A percentile compares a stretch with the other conserved stretches of the same genome.
Conservation (phyloP, 92 coral and sea anemone species). For the Palythoa grandis region DNA sequence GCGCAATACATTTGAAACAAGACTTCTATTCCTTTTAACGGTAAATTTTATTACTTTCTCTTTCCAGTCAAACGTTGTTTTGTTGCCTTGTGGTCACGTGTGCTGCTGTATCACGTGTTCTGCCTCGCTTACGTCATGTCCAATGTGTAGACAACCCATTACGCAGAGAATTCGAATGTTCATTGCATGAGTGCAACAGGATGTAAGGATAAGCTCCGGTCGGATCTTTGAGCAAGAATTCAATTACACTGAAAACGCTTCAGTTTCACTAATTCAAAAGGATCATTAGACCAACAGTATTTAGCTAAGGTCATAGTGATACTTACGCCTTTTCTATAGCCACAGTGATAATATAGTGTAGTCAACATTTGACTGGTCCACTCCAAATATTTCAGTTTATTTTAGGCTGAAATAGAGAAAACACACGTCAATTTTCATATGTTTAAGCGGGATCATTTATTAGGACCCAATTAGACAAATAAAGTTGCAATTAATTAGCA, state of each 20-base stretch:
- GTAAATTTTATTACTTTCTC: neutral
- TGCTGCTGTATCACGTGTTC: constrained; percentile 93
- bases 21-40: neutral
- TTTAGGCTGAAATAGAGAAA: neutral
- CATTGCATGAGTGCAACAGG: constrained; percentile 45
- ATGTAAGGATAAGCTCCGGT: neutral
- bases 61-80: constrained; percentile 86
- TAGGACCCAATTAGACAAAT: neutral
- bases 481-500: neutral
- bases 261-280: too few species aligned
- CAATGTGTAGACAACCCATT: constrained; percentile 87
- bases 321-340: too few species aligned
- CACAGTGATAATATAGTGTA: too few species aligned
- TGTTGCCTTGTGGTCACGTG: constrained; percentile 97
- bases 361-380: neutral
- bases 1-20: neutral
- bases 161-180: constrained; percentile 85
- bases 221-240: neutral
- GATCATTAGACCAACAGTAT: too few species aligned
- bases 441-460: neutral
- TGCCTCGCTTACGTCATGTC: constrained; percentile 69
- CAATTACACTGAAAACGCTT: too few species aligned
- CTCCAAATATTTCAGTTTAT: neutral
- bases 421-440: neutral
- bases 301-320: too few species aligned